A percentile compares a stretch with the other conserved stretches of the same genome.
phyloP scores from a whole-genome alignment of 2,797 vertebrate genomes.

The Crenuchus spilurus region DNA sequence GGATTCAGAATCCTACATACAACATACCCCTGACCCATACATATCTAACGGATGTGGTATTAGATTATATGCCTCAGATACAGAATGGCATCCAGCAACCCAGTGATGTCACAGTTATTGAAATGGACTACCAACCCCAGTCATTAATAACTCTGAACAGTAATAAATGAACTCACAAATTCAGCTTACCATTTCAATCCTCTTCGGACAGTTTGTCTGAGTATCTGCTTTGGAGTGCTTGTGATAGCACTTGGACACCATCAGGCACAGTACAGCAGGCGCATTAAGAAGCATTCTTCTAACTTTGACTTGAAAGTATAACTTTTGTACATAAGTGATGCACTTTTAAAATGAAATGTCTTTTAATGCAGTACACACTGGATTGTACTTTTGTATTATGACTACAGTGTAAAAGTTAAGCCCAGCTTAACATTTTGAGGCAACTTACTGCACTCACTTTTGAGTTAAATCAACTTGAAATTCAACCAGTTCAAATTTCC shows the following conservation, averaged over 20 bases:
- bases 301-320: no score
- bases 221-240: background rate
- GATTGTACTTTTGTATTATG: no score
- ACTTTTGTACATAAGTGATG: no score
- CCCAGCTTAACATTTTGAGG: no score
- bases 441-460: no score
- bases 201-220: background rate
- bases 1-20: constrained; percentile 48
- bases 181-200: background rate
- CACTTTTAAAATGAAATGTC: no score
- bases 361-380: no score
- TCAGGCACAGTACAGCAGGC: background rate
- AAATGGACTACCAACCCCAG: constrained; percentile 7
- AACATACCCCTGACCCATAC: background rate
- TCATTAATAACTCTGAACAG: background rate
- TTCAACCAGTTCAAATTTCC: no score
- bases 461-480: no score
- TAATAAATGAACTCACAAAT: background rate
- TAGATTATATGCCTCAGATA: constrained; percentile 21
- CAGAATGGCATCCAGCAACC: constrained; percentile 13
- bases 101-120: background rate
- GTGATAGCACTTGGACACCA: background rate
- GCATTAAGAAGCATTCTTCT: background rate
- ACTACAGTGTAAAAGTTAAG: no score
- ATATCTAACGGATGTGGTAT: background rate